Evolutionary conservation across 2,888 invertebrate genomes (phyloP), one percentile per base, ranked within the genome.

Genomic region (Chymomyza amoena): DNA sequence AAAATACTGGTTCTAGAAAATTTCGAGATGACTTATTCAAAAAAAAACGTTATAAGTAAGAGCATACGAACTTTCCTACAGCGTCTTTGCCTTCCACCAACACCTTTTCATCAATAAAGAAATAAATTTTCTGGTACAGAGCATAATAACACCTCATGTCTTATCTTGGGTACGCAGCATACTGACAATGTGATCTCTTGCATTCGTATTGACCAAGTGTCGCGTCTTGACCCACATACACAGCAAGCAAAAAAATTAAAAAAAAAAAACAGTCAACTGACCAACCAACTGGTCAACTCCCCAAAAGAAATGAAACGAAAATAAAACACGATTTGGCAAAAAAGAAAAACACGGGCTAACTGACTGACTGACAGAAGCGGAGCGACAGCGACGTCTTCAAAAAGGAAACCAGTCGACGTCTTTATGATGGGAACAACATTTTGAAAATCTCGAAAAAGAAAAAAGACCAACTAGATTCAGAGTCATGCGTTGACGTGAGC

Each of bases 371-470:
- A 84, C 84, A 78, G 70, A 81, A 81, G 70, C 87, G 84, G 75
- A 84, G 73, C 79, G 74, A 67, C 45, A 64, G 52, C 52, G 65
- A 60, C n/a, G 75, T 76, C 73, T 87, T 84, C 84, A 87, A 84
- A 83, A 84, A 83, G 84, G 88, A 84, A 84, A 87, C 86, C 85
- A 79, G 86, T 85, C 81, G 73, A 80, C 77, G 76, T 74, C 69
- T 80, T 85, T 87, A 83, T 77, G 84, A 85, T 84, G 84, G 88
- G 88, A 84, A 83, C 71, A 70, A 56, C 69, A 65, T 80, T 71
- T 76, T 74, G 64, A 79, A 81, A 79, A 78, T 72, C 39, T 45
- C 85, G 70, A 80, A 80, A 45, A 81, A 80, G 13, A 81, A 70
- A 32, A 32, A 32, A 32, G 7, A 7, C 32, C 83, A 9, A 54